These are phyloP conservation scores for Cheirogaleus major DNA, from an alignment of 2,797 vertebrate genomes.

Conservation along the genomic window DNA sequence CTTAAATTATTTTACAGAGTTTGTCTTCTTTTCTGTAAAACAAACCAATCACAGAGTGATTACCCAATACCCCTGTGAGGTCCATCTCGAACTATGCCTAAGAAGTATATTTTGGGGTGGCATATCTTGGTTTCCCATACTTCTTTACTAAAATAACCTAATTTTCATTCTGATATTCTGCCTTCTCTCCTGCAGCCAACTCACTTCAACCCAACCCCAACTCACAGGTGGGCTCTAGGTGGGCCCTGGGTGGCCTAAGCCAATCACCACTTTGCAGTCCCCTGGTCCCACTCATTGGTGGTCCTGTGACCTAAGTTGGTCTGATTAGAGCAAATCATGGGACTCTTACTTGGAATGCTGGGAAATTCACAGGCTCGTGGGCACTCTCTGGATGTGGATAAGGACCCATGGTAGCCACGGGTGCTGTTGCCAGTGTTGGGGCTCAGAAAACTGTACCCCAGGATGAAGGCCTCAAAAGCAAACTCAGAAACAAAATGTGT, in stretches of 20 bases:
- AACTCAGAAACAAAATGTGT: not conserved
- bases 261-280: not conserved
- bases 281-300: not conserved
- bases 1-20: no score
- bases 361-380: not conserved
- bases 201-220: not conserved
- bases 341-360: not conserved
- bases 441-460: not conserved
- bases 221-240: not conserved
- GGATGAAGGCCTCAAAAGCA: not conserved
- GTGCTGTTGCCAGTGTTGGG: not conserved
- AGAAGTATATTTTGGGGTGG: not conserved
- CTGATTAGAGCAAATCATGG: not conserved
- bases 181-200: not conserved
- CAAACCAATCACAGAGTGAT: no score
- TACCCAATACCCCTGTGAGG: not conserved
- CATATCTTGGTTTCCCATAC: not conserved
- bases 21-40: no score
- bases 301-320: not conserved
- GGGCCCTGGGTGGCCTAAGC: not conserved
- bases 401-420: not conserved
- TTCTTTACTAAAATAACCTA: not conserved
- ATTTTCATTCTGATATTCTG: not conserved
- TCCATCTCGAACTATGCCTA: not conserved
- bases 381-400: not conserved